These are phyloP conservation scores for Leptosomus discolor DNA, from an alignment of 2,113 vertebrate species.

Conservation along the genomic window DNA sequence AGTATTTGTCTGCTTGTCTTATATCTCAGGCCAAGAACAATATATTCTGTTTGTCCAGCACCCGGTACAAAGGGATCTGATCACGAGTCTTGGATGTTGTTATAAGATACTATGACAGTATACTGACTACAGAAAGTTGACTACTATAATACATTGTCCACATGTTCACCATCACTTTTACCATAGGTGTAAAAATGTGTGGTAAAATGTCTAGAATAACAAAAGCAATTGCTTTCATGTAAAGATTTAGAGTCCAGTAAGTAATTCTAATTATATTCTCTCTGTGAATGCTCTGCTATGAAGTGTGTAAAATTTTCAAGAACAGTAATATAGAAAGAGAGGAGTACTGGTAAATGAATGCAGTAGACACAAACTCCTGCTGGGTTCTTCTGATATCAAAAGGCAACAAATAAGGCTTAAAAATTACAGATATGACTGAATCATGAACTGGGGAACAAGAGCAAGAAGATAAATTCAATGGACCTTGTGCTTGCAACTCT, in stretches of 20 bases:
- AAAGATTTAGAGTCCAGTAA: background rate
- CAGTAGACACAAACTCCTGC: background rate
- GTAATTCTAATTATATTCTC: background rate
- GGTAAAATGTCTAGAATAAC: background rate
- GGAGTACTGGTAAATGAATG: background rate
- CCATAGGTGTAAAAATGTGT: background rate
- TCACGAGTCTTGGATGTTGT: background rate
- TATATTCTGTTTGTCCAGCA: background rate
- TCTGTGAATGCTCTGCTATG: background rate
- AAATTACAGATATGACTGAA: background rate
- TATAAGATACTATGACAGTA: background rate
- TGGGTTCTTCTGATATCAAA: background rate
- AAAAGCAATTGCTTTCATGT: background rate
- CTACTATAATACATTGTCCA: background rate
- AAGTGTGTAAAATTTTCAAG: background rate
- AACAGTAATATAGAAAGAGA: background rate
- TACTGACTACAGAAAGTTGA: background rate
- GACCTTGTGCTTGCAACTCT: background rate
- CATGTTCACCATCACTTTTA: background rate
- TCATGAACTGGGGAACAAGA: background rate
- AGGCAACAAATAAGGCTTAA: background rate
- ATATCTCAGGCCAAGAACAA: background rate
- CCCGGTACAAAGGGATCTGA: background rate
- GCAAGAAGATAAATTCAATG: background rate
- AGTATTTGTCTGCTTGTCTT: background rate